Percentiles rank a stretch among this genome's conserved stretches.
Evolutionary conservation across 1,140 invertebrate genomes (phyloP).

Genomic region (Diplogasteroides magnus): DNA sequence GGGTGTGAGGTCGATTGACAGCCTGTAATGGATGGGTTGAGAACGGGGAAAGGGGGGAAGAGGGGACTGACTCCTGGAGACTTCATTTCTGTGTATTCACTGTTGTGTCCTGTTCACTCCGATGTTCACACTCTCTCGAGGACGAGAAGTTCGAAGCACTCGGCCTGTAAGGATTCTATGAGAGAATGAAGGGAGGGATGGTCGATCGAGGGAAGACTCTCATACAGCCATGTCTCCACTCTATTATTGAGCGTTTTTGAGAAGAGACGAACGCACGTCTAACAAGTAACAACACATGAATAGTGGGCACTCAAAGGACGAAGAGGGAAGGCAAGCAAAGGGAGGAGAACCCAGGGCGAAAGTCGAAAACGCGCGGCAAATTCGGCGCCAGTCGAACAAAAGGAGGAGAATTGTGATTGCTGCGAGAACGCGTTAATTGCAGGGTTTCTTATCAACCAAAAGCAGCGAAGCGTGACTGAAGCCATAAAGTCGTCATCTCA

Average conservation of each 20-base stretch:
- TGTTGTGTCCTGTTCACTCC: background rate
- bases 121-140: background rate
- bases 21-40: background rate
- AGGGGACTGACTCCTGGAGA: background rate
- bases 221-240: too few species aligned
- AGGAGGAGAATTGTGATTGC: background rate
- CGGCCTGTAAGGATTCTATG: background rate
- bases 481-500: too few species aligned
- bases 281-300: too few species aligned
- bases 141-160: background rate
- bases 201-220: background rate
- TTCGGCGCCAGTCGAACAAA: background rate
- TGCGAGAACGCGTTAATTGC: too few species aligned
- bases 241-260: too few species aligned
- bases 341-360: background rate
- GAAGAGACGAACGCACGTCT: too few species aligned
- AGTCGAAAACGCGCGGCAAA: background rate
- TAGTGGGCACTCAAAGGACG: background rate
- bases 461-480: too few species aligned
- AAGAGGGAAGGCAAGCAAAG: background rate
- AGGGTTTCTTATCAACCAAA: too few species aligned
- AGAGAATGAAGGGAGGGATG: background rate
- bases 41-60: background rate
- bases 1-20: background rate
- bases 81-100: background rate